A percentile compares a stretch with the other conserved stretches of the same genome.
Conservation (phyloP, 1,140 invertebrate species). For the Campodea augens region DNA sequence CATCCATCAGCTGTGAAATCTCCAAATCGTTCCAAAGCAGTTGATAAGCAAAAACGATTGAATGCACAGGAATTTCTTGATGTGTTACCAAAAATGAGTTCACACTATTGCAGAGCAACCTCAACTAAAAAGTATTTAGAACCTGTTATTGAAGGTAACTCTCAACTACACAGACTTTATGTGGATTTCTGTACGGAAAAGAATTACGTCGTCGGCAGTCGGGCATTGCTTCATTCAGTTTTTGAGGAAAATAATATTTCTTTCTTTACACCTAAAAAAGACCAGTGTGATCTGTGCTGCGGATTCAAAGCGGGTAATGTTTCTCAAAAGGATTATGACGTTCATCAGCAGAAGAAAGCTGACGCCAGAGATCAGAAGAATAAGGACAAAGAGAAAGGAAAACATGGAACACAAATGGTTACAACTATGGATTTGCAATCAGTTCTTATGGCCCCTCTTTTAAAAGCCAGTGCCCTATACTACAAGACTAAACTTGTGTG, state of each 20-base stretch:
- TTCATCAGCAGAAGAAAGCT: slow-evolving; percentile 14
- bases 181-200: too few relatives aligned
- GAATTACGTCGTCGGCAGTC: too few relatives aligned
- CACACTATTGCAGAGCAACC: too few relatives aligned
- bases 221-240: too few relatives aligned
- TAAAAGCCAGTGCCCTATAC: slow-evolving; percentile 24
- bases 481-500: slow-evolving; percentile 24
- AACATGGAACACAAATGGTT: slow-evolving; percentile 11
- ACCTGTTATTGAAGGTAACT: too few relatives aligned
- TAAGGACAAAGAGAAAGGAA: slow-evolving; percentile 14
- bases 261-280: slow-evolving; percentile 15
- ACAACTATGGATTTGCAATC: slow-evolving; percentile 23
- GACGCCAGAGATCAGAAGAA: slow-evolving; percentile 13
- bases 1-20: too few relatives aligned
- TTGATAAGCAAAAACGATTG: too few relatives aligned
- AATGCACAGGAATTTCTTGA: too few relatives aligned
- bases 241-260: slow-evolving; percentile 14
- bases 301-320: slow-evolving; percentile 12
- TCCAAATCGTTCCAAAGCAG: too few relatives aligned
- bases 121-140: too few relatives aligned
- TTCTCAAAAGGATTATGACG: slow-evolving; percentile 11
- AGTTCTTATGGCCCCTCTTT: slow-evolving; percentile 20
- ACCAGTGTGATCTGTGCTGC: slow-evolving; percentile 16
- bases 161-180: too few relatives aligned
- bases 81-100: too few relatives aligned